A percentile compares a stretch with the other conserved stretches of the same genome.
phyloP scores from a whole-genome alignment of 2,113 vertebrate species.

The Lasiurus borealis region DNA sequence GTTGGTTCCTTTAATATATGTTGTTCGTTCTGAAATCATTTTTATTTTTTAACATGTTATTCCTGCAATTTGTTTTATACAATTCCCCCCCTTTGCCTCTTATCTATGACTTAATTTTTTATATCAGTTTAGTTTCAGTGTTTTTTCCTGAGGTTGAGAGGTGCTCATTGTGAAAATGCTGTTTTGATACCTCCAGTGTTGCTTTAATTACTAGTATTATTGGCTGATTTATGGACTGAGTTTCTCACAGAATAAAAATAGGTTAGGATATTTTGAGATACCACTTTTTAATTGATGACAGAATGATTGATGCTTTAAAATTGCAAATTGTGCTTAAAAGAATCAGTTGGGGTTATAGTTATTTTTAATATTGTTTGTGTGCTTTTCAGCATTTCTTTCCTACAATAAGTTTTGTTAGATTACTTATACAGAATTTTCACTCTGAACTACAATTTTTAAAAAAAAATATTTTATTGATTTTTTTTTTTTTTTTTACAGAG shows the following conservation, averaged over 20 bases:
- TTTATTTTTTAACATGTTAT: slow-evolving; percentile 11
- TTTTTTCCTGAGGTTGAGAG: slow-evolving; percentile 37
- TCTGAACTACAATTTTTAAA: background rate
- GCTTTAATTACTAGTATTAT: slow-evolving; percentile 23
- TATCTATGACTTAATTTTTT: slow-evolving; percentile 15
- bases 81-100: background rate
- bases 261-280: slow-evolving; percentile 45
- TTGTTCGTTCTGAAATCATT: background rate
- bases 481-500: too few relatives aligned
- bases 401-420: slow-evolving; percentile 39
- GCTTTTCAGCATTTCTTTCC: slow-evolving; percentile 36
- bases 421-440: slow-evolving; percentile 23
- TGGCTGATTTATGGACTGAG: slow-evolving; percentile 45
- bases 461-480: too few relatives aligned
- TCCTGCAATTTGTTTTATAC: background rate
- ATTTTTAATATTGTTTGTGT: slow-evolving; percentile 49
- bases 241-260: slow-evolving; percentile 30
- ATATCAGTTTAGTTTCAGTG: background rate
- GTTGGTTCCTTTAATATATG: slow-evolving; percentile 13
- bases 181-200: background rate
- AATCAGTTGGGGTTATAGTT: slow-evolving; percentile 6
- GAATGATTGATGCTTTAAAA: slow-evolving; percentile 36
- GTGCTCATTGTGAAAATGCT: background rate
- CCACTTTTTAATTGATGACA: slow-evolving; percentile 18
- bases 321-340: slow-evolving; percentile 40